These are phyloP conservation scores for Lucifuga dentata DNA, from an alignment of 2,113 vertebrate genomes.

Conservation along the genomic window DNA sequence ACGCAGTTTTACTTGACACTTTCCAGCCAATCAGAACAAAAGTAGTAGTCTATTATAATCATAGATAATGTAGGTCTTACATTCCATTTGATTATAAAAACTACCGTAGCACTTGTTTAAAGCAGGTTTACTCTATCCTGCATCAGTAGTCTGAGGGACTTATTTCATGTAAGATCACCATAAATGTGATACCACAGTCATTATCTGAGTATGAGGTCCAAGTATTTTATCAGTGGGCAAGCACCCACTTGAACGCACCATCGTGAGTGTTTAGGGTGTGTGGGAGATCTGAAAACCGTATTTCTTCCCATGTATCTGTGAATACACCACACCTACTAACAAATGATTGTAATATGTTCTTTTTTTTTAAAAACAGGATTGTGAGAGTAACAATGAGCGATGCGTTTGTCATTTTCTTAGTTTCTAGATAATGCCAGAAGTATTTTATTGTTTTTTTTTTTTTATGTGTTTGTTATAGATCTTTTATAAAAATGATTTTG, in stretches of 20 bases:
- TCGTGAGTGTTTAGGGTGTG: not conserved
- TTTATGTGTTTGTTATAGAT: constrained; percentile 59
- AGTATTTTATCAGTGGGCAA: constrained; percentile 11
- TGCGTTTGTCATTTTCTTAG: constrained; percentile 25
- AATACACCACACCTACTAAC: constrained; percentile 55
- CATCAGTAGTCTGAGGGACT: not conserved
- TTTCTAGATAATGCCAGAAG: constrained; percentile 56
- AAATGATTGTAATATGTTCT: constrained; percentile 24
- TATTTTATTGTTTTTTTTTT: constrained; percentile 60
- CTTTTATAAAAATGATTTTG: constrained; percentile 65
- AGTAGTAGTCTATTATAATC: too few relatives aligned
- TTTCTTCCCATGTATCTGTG: not conserved
- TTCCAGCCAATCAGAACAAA: too few relatives aligned
- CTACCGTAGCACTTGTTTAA: not conserved
- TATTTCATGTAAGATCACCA: constrained; percentile 5
- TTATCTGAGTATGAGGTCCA: constrained; percentile 23
- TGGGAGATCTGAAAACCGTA: constrained; percentile 73
- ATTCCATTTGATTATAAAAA: constrained; percentile 7
- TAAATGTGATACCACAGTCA: constrained; percentile 14
- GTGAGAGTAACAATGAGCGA: constrained; percentile 34
- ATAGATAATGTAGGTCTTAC: not conserved
- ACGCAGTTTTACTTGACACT: too few relatives aligned
- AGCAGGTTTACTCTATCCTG: not conserved
- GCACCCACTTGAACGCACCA: not conserved
- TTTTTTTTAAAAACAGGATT: constrained; percentile 21